Evolutionary conservation across 2,888 invertebrate genomes (phyloP).

Genomic region (Leptinotarsa peninsularis): DNA sequence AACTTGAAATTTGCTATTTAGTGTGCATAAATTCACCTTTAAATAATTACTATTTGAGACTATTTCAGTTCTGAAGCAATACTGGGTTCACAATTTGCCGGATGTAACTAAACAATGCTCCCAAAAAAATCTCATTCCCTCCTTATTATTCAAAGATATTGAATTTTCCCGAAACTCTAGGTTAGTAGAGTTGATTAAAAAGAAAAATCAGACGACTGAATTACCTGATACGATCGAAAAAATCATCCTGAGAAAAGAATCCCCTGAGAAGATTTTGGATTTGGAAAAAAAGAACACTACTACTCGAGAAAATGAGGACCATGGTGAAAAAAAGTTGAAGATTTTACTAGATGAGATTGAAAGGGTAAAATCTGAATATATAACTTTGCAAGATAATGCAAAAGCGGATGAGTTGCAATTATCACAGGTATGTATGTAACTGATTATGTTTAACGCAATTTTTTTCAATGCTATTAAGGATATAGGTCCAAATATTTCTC

Average conservation of each 20-base stretch:
- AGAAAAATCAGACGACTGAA: conserved; percentile 28
- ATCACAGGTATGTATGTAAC: conserved; percentile 43
- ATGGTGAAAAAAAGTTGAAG: conserved; percentile 50
- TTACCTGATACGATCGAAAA: conserved; percentile 35
- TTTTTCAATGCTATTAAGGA: background rate
- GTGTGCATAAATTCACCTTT: background rate
- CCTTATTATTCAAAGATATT: conserved; percentile 52
- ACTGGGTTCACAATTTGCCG: conserved; percentile 61
- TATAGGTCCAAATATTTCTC: background rate
- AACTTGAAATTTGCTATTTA: too few species aligned
- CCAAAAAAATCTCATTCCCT: conserved; percentile 59
- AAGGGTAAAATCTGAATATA: conserved; percentile 57
- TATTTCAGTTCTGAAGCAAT: conserved; percentile 59
- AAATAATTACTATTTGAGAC: conserved; percentile 9
- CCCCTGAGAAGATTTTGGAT: conserved; percentile 28
- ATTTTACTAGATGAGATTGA: conserved; percentile 63
- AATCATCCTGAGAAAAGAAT: conserved; percentile 29
- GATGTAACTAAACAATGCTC: conserved; percentile 63
- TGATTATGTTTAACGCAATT: background rate
- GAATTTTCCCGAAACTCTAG: conserved; percentile 35
- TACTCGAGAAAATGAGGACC: conserved; percentile 36
- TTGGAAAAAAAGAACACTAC: conserved; percentile 23
- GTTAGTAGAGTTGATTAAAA: conserved; percentile 32
- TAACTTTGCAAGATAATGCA: conserved; percentile 51
- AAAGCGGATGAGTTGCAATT: conserved; percentile 47